Evolutionary conservation across 30 jellyfish, hydroid and myxozoan genomes (phyloP).

Genomic region (Pelagia noctiluca): DNA sequence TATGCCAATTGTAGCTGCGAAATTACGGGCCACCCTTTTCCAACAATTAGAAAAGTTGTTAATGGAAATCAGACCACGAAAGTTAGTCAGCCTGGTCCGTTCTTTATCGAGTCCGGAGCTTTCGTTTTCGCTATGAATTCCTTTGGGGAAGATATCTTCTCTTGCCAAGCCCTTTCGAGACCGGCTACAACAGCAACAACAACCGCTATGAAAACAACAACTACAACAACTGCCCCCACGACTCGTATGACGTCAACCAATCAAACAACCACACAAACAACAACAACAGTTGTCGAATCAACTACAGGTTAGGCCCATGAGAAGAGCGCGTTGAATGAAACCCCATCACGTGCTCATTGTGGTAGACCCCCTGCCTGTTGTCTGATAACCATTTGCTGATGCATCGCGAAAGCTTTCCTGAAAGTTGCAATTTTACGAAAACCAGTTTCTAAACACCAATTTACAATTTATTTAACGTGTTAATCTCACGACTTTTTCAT

Average conservation of each 20-base stretch:
- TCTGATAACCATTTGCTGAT: neutral
- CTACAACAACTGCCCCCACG: constrained; percentile 64
- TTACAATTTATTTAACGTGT: too few relatives aligned
- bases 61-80: constrained; percentile 37
- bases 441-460: too few relatives aligned
- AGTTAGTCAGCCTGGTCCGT: constrained; percentile 10
- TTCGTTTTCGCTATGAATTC: constrained; percentile 70
- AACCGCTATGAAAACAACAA: constrained; percentile 35
- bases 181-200: constrained; percentile 64
- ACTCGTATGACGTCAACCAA: neutral
- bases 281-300: constrained; percentile 40
- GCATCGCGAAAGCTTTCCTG: too few relatives aligned
- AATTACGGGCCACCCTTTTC: constrained; percentile 62
- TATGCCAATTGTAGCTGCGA: constrained; percentile 60
- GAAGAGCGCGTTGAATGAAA: constrained; percentile 15
- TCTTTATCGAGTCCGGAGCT: constrained; percentile 55
- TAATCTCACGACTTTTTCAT: too few relatives aligned
- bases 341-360: neutral
- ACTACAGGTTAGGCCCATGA: constrained; percentile 57
- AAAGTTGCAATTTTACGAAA: too few relatives aligned
- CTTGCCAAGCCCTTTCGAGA: constrained; percentile 43
- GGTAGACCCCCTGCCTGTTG: neutral
- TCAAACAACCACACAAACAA: constrained; percentile 25
- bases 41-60: constrained; percentile 40
- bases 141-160: constrained; percentile 77